Base-by-base conservation (phyloP, 2,888 invertebrate species). In the Dascillus cervinus region DNA sequence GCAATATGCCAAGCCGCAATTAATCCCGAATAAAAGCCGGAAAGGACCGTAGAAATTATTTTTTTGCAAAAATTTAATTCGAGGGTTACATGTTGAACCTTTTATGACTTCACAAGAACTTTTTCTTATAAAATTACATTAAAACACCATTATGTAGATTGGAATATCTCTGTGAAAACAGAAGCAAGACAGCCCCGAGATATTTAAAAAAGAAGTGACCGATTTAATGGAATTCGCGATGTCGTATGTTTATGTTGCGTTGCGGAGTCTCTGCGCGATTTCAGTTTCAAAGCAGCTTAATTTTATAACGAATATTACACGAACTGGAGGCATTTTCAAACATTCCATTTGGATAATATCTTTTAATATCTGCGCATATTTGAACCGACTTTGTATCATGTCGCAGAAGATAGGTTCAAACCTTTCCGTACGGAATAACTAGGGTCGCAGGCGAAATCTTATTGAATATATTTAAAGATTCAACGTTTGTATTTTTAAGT, bases 71-170 rank as follows among this genome's bases (percentile, higher is more conserved):
- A n/a, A n/a, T n/a, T n/a, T n/a, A n/a, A n/a, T n/a, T n/a, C n/a
- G n/a, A n/a, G n/a, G n/a, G 30, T 24, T 30, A 37, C 37, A 37
- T 37, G 33, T 34, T 34, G 30, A 37, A 30, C 34, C 34, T 34
- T 31, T 38, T 34, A 38, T 38, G 38, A 38, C 34, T 38, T 24
- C 24, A 15, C 13, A 13, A 14, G 31, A 38, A 38, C 31, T 38
- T 38, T 38, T n/a, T 38, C 31, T 31, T 23, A 17, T 29, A 32
- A 36, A 32, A 43, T 43, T 43, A 40, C 43, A 43, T 43, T 43
- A 43, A 43, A 43, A 43, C 31, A 40, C 43, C 43, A 43, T 43
- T 43, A 43, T 43, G 43, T 39, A 43, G 39, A 43, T 43, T 43
- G 38, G 32, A 40, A 40, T n/a, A n/a, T 40, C 28, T 30, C 34